Percentiles rank a stretch among this genome's conserved stretches.
These are phyloP conservation scores for Patella pellucida DNA, from an alignment of 2,888 invertebrate genomes.

Conservation along the genomic window DNA sequence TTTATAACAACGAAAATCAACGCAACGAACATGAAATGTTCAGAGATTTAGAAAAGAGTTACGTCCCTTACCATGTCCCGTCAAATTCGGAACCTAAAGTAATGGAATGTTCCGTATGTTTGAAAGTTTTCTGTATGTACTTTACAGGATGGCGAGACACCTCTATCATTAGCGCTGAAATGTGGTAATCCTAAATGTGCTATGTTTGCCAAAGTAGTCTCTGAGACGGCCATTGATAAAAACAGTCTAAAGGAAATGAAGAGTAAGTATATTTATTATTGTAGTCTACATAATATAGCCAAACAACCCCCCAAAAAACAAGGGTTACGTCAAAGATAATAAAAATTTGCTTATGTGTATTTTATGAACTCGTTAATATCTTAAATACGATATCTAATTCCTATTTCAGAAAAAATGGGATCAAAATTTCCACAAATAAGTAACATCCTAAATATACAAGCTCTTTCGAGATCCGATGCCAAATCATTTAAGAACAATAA, in stretches of 20 bases:
- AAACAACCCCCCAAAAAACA: too few relatives aligned
- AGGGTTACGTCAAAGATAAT: too few relatives aligned
- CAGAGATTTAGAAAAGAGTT: too few relatives aligned
- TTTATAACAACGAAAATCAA: too few relatives aligned
- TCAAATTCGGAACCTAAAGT: too few relatives aligned
- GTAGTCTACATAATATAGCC: too few relatives aligned
- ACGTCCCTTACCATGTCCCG: too few relatives aligned
- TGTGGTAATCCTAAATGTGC: constrained; percentile 39
- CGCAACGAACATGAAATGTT: too few relatives aligned
- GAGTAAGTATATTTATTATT: constrained; percentile 15
- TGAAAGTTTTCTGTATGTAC: background rate
- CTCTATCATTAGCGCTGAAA: constrained; percentile 38
- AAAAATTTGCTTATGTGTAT: too few relatives aligned
- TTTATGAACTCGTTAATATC: too few relatives aligned
- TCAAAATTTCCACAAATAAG: constrained; percentile 32
- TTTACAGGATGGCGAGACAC: constrained; percentile 42
- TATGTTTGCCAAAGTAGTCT: constrained; percentile 28
- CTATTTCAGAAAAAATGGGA: constrained; percentile 28
- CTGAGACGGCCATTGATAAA: constrained; percentile 26
- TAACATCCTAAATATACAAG: constrained; percentile 28
- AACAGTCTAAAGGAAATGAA: constrained; percentile 21
- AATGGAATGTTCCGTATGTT: too few relatives aligned
- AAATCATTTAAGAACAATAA: constrained; percentile 18
- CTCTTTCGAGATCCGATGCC: constrained; percentile 25
- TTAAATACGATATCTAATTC: background rate